Base-by-base conservation (phyloP, 1,140 invertebrate genomes). In the Rhyacophila brunnea region DNA sequence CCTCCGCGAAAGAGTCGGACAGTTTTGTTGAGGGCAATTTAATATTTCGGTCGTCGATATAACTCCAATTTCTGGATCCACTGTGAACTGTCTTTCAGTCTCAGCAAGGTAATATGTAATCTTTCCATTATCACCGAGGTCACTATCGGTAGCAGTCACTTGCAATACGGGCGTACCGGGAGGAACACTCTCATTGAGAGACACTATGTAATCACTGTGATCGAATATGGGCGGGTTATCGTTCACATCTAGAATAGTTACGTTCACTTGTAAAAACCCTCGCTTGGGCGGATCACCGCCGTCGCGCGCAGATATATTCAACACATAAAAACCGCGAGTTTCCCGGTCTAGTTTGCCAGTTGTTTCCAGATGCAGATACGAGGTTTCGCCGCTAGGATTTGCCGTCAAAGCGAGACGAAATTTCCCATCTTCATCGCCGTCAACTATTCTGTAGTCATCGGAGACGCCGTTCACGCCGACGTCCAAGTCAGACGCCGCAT, bases 141-240 rank as follows among this genome's bases (percentile, higher is more conserved):
- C 96, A 68, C 86, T 89, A 71, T 98, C 96, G 1, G 89, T 91
- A 0, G 95, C 95, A 66, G 86, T 87, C n/a, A 98, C 93, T 64
- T 89, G 89, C 0, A 96, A 73, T 0, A 98, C 92, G 6, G 82
- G 83, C 0, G 90, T 93, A n/a, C 92, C 93, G 0, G 89, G 86
- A 2, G 87, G 84, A 2, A 93, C 90, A 68, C 91, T 96, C 76
- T 99, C 96, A 72, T 95, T 93, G 11, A 98, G 67, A 7, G 88
- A 89, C 0, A 96, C 92, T 42, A 88, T 89, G 74, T 96, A 98
- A 69, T 96, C 93, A 75, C 88, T 91, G 68, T 94, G 91, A 69
- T 93, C 91, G 66, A 96, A 96, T 46, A 94, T 89, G 18, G 95
- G 95, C 13, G 93, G 90, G 75, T 96, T 96, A 70, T 98, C 95